Base-by-base conservation (phyloP, 2,888 invertebrate species). In the Tetragnatha montana region DNA sequence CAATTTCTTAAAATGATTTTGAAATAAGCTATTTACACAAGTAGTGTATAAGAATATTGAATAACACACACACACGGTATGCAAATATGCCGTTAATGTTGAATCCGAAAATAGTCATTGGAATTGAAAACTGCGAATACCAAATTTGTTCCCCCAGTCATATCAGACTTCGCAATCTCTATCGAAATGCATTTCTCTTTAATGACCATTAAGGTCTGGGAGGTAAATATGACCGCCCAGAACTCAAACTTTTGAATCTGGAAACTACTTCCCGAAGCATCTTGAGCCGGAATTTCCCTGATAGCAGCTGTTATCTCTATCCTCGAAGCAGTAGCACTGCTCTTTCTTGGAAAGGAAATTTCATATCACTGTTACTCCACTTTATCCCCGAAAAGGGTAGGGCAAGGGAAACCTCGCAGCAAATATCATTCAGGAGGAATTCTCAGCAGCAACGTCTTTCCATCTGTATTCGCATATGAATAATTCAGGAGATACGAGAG, bases 381-480 rank as follows among this genome's bases (percentile, higher is more conserved):
- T 76, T 76, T 76, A 50, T 76, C 76, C 76, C 50, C 50, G 17
- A 76, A 76, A 76, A 50, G 22, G 76, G 76, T n/a, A 7, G 76
- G 50, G 21, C 1, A 70, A 6, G 49, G 22, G 70, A 71, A 75
- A 49, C 78, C 79, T 78, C 50, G 51, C 49, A 78, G 85, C 76
- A 85, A 85, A 85, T 79, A 85, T 78, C 69, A 85, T 79, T 70
- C 14, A 78, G 49, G 35, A 68, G 69, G 47, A 76, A 85, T 85
- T 79, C 85, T 49, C 71, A 19, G 78, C 78, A 17, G n/a, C n/a
- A n/a, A n/a, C 78, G 50, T 49, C 69, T 47, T 70, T 35, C 49
- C 71, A 71, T 78, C 76, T 79, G 85, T 78, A 85, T 85, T 47
- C 71, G 35, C 21, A 70, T 85, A 85, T 85, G 85, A 85, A 85